These are phyloP conservation scores for Paelopatides confundens DNA, from an alignment of 53 echinoderm and acorn worm genomes.

Conservation along the genomic window DNA sequence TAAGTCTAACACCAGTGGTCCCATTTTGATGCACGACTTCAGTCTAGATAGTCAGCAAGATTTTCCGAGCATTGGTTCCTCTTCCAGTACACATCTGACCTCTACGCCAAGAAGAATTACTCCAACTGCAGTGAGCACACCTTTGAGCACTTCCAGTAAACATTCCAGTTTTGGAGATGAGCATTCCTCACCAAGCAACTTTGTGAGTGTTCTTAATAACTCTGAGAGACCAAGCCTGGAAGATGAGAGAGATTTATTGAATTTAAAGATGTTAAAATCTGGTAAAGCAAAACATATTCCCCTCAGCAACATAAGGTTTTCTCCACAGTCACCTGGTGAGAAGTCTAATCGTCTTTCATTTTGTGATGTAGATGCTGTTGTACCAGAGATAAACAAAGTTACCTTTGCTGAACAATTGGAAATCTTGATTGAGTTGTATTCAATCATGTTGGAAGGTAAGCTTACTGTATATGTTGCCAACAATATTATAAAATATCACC, in stretches of 20 bases:
- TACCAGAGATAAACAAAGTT: constrained; percentile 71
- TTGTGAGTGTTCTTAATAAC: neutral
- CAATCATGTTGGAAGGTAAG: constrained; percentile 81
- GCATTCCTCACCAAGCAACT: neutral
- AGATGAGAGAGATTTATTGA: constrained; percentile 83
- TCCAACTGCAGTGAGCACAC: constrained; percentile 76
- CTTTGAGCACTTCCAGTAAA: neutral
- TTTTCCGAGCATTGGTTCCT: constrained; percentile 81
- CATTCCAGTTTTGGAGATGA: constrained; percentile 17
- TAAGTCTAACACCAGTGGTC: neutral
- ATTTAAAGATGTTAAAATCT: constrained; percentile 68
- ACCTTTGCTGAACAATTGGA: constrained; percentile 67
- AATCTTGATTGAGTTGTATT: constrained; percentile 77
- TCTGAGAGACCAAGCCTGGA: constrained; percentile 55
- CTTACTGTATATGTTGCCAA: neutral
- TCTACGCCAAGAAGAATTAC: constrained; percentile 83
- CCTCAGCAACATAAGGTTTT: neutral
- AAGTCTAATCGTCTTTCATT: neutral
- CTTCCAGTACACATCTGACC: neutral
- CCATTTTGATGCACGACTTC: constrained; percentile 45
- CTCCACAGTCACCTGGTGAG: neutral
- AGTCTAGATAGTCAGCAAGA: constrained; percentile 71
- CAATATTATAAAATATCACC: neutral
- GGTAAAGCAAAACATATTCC: neutral
- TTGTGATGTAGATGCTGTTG: constrained; percentile 41